phyloP scores from a whole-genome alignment of 1,140 invertebrate genomes.

The Harlomillsia oculata region DNA sequence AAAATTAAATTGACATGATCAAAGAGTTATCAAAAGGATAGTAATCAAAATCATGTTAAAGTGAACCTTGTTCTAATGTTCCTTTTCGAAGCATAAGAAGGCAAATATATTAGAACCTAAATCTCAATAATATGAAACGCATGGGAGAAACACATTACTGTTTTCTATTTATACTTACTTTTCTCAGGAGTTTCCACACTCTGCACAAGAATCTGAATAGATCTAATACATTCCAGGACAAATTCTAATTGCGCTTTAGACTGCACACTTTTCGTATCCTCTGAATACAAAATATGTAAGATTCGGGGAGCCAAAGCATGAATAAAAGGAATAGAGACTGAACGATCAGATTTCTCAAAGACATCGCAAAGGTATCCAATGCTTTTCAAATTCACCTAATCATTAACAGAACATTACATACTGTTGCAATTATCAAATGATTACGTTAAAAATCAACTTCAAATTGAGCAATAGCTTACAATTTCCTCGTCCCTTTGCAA shows the following conservation, averaged over 20 bases:
- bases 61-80: too few relatives aligned
- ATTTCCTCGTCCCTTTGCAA: slow-evolving; percentile 62
- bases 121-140: too few relatives aligned
- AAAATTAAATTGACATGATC: too few relatives aligned
- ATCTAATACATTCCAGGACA: slow-evolving; percentile 22
- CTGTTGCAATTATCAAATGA: background rate
- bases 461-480: slow-evolving; percentile 45
- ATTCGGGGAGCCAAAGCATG: slow-evolving; percentile 65
- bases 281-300: slow-evolving; percentile 58
- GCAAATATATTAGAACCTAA: too few relatives aligned
- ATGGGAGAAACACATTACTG: too few relatives aligned
- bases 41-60: too few relatives aligned
- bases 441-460: background rate
- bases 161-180: too few relatives aligned
- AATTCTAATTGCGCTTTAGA: slow-evolving; percentile 26
- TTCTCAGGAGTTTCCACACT: slow-evolving; percentile 29
- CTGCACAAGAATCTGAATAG: slow-evolving; percentile 30
- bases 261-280: slow-evolving; percentile 36
- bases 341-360: slow-evolving; percentile 52
- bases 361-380: slow-evolving; percentile 29
- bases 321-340: slow-evolving; percentile 65
- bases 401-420: background rate
- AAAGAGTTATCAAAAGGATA: too few relatives aligned
- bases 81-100: too few relatives aligned
- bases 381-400: slow-evolving; percentile 19